Evolutionary conservation across 2,888 invertebrate genomes (phyloP), one percentile per base, ranked within the genome.

Genomic region (Aleiodes alternator): DNA sequence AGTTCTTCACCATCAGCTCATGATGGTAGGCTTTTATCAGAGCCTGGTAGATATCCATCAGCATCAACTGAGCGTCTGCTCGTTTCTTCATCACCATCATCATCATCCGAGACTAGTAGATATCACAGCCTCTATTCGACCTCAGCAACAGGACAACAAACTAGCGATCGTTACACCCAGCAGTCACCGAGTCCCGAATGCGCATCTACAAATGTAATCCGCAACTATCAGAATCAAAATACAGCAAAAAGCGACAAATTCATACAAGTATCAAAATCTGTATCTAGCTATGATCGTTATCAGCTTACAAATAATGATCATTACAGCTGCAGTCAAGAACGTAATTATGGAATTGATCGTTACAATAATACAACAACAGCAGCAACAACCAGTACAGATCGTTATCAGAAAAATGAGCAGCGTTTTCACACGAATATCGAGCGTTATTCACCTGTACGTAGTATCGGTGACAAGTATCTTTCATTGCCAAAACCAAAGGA

Each of bases 401-500:
- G 72, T n/a, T 76, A 72, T 69, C 72, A 72, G 29, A 59, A 68
- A 14, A 72, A 51, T 34, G 76, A 75, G 9, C 76, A 86, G 59
- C 84, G 87, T 48, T 87, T 84, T 80, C 87, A 87, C 50, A 72
- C 82, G 70, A 66, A 80, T 73, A 56, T 84, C 69, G 89, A 88
- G 69, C 84, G 88, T 31, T 89, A 87, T 79, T 88, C 87, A 38
- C 88, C 88, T 4, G 87, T 84, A 0, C 85, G 88, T 5, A 79
- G 76, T 64, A 79, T 82, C 66, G 79, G 83, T 31, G 89, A 89
- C 72, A 89, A 88, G 79, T 88, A 87, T 73, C 83, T 87, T 16
- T 88, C 89, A 0, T 74, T 89, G 51, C 88, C 89, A 4, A 89
- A 89, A 76, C 86, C 87, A 1, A 89, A 88, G 79, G 89, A 89